Evolutionary conservation across 2,888 invertebrate genomes (phyloP).

Genomic region (Pyrochroa serraticornis): DNA sequence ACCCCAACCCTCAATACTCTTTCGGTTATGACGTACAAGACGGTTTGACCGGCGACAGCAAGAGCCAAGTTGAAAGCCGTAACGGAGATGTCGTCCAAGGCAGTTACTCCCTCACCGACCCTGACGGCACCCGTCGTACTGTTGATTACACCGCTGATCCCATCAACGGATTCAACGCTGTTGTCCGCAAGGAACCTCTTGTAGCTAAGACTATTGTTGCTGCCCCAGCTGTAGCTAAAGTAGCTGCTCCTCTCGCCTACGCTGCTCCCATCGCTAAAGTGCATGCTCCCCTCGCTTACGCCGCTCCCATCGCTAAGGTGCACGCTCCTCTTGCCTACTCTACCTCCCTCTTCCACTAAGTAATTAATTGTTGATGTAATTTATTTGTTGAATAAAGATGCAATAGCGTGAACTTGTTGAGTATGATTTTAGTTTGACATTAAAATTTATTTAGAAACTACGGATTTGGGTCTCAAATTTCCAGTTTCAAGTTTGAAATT

Average conservation of each 20-base stretch:
- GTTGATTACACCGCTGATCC: constrained; percentile 67
- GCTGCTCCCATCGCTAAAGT: constrained; percentile 32
- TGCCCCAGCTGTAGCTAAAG: constrained; percentile 26
- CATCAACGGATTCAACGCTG: constrained; percentile 63
- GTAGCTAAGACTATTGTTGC: constrained; percentile 30
- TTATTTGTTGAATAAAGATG: constrained; percentile 12
- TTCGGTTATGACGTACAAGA: constrained; percentile 65
- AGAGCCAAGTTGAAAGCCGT: constrained; percentile 68
- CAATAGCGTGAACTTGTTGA: too few relatives aligned
- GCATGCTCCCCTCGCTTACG: constrained; percentile 32
- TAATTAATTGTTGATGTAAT: constrained; percentile 9
- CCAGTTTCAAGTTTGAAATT: too few relatives aligned
- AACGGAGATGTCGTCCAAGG: constrained; percentile 69
- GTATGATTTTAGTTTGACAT: too few relatives aligned
- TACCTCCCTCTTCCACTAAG: constrained; percentile 17
- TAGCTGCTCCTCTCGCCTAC: constrained; percentile 33
- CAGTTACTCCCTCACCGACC: constrained; percentile 63
- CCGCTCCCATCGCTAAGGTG: constrained; percentile 24
- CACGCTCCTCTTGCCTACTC: constrained; percentile 33
- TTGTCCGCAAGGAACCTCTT: constrained; percentile 59
- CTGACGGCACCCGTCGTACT: constrained; percentile 68
- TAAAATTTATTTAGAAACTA: too few relatives aligned
- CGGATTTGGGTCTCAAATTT: too few relatives aligned
- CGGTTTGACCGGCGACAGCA: constrained; percentile 63
- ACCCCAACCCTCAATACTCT: constrained; percentile 60